A percentile compares a stretch with the other conserved stretches of the same genome.
Conservation (phyloP, 2,888 invertebrate genomes). For the Coleophora flavipennella region DNA sequence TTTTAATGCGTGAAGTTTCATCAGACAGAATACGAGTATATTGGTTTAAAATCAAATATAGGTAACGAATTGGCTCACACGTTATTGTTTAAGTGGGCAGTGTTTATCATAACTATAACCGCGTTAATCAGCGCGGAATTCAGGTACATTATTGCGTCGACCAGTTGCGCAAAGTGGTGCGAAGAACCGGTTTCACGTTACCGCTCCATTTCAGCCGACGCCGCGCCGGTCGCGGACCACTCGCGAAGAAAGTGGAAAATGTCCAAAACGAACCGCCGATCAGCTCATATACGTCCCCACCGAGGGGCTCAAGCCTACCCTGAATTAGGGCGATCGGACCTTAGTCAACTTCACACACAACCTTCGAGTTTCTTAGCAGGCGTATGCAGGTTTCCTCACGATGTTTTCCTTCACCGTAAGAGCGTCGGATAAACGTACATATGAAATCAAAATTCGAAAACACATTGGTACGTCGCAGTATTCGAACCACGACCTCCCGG, state of each 20-base stretch:
- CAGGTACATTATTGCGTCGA: slow-evolving; percentile 54
- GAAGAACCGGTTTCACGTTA: slow-evolving; percentile 46
- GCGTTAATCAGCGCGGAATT: slow-evolving; percentile 55
- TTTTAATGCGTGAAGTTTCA: too few relatives aligned
- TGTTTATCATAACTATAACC: slow-evolving; percentile 46
- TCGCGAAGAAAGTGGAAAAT: slow-evolving; percentile 34
- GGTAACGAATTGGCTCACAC: slow-evolving; percentile 18
- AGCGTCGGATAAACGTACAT: too few relatives aligned
- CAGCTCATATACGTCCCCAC: too few relatives aligned
- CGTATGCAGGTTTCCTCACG: too few relatives aligned
- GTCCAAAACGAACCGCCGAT: slow-evolving; percentile 18
- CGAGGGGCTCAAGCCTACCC: too few relatives aligned
- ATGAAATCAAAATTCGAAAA: too few relatives aligned
- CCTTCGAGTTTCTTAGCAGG: too few relatives aligned
- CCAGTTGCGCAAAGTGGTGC: slow-evolving; percentile 55
- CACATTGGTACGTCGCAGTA: too few relatives aligned
- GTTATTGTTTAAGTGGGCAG: slow-evolving; percentile 29
- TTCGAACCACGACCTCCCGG: too few relatives aligned
- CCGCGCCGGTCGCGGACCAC: slow-evolving; percentile 8
- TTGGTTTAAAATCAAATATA: slow-evolving; percentile 8
- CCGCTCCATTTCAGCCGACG: slow-evolving; percentile 56
- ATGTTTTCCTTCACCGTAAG: too few relatives aligned
- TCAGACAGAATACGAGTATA: background rate
- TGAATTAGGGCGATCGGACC: too few relatives aligned
- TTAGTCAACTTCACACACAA: too few relatives aligned